Evolutionary conservation across 2,797 vertebrate species (phyloP).

Genomic region (Hydrolagus colliei): DNA sequence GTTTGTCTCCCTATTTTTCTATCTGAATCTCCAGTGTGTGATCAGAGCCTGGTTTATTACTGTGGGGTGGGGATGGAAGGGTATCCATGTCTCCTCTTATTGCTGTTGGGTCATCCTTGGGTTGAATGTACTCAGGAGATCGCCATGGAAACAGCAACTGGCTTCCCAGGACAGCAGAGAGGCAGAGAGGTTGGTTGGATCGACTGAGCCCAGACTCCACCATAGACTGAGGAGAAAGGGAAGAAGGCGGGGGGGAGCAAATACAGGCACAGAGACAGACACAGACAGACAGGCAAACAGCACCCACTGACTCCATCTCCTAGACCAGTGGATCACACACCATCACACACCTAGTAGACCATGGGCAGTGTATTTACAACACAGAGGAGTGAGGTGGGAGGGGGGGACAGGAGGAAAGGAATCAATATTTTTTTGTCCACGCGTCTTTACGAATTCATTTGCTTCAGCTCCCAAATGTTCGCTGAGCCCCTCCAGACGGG

Average conservation of each 20-base stretch:
- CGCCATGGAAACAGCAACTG: conserved; percentile 40
- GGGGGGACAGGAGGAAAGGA: not conserved
- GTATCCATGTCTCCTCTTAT: not conserved
- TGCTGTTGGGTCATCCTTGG: conserved; percentile 18
- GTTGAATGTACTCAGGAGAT: conserved; percentile 32
- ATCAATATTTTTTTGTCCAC: conserved; percentile 12
- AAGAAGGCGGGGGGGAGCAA: conserved; percentile 28
- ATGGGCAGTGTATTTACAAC: not conserved
- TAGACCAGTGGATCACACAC: not conserved
- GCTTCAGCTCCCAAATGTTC: conserved; percentile 11
- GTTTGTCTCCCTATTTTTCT: not conserved
- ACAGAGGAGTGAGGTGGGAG: not conserved
- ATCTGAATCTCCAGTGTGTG: not conserved
- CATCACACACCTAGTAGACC: not conserved
- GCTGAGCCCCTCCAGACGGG: not conserved
- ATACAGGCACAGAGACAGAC: not conserved
- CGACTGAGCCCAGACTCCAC: not conserved
- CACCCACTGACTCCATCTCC: not conserved
- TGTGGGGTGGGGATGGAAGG: not conserved
- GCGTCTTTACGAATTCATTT: conserved; percentile 19
- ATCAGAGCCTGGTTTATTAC: not conserved
- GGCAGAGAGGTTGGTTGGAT: not conserved
- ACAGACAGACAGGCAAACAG: not conserved
- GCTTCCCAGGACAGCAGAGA: conserved; percentile 35
- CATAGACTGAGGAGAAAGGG: conserved; percentile 33